Conservation (phyloP, 1,140 invertebrate genomes). For the Drosophila novamexicana region DNA sequence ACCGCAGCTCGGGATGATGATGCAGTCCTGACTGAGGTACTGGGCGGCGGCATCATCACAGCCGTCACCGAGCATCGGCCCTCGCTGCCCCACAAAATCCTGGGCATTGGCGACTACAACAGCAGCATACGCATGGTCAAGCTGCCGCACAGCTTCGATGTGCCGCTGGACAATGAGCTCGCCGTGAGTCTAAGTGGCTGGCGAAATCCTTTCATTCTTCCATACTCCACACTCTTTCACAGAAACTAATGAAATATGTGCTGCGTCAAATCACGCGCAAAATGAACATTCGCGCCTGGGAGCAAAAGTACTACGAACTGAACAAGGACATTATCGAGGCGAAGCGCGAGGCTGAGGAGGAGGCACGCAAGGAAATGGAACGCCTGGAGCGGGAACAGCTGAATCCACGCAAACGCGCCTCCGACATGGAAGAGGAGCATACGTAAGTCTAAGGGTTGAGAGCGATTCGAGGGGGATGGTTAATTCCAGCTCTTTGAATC, state of each 20-base stretch:
- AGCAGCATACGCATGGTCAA: slow-evolving; percentile 87
- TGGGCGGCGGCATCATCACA: slow-evolving; percentile 85
- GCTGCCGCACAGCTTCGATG: slow-evolving; percentile 85
- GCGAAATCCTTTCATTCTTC: not conserved
- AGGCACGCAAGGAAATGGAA: slow-evolving; percentile 74
- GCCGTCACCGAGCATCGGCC: slow-evolving; percentile 85
- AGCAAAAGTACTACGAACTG: slow-evolving; percentile 74
- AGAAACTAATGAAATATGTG: slow-evolving; percentile 61
- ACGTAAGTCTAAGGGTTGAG: slow-evolving; percentile 22
- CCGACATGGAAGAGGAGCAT: slow-evolving; percentile 13
- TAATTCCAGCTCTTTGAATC: not conserved
- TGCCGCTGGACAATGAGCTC: slow-evolving; percentile 61
- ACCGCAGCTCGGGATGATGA: slow-evolving; percentile 85
- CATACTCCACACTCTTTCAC: too few relatives aligned
- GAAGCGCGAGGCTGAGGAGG: slow-evolving; percentile 66
- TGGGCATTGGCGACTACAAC: slow-evolving; percentile 87
- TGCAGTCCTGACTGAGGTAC: slow-evolving; percentile 83
- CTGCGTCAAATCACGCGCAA: slow-evolving; percentile 71
- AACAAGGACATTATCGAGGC: slow-evolving; percentile 83
- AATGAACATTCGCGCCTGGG: slow-evolving; percentile 67
- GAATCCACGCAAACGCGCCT: slow-evolving; percentile 43
- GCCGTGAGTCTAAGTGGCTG: slow-evolving; percentile 33
- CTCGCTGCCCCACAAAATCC: slow-evolving; percentile 85
- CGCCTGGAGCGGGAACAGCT: slow-evolving; percentile 60
- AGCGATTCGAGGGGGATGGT: not conserved